Conservation (phyloP, 2,888 invertebrate genomes). For the Crepidodera aurea region DNA sequence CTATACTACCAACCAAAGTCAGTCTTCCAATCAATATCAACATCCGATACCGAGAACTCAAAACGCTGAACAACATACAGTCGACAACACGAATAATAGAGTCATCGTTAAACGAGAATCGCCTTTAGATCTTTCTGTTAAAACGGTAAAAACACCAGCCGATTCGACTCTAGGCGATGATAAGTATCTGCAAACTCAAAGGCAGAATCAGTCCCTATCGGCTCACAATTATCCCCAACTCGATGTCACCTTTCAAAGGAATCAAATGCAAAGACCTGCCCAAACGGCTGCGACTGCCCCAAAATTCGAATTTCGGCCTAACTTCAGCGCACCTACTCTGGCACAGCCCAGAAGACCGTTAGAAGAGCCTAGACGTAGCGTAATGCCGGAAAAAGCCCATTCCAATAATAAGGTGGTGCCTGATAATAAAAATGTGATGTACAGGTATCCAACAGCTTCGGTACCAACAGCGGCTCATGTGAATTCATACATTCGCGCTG, state of each 20-base stretch:
- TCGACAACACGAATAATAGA: slow-evolving; percentile 35
- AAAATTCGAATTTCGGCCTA: slow-evolving; percentile 81
- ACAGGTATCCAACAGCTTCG: slow-evolving; percentile 42
- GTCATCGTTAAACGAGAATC: slow-evolving; percentile 71
- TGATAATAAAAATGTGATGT: slow-evolving; percentile 53
- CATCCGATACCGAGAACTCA: slow-evolving; percentile 41
- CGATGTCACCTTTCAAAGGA: slow-evolving; percentile 53
- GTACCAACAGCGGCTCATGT: slow-evolving; percentile 47
- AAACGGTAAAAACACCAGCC: slow-evolving; percentile 87
- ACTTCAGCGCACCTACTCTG: slow-evolving; percentile 67
- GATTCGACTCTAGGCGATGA: slow-evolving; percentile 83
- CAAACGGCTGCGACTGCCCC: slow-evolving; percentile 66
- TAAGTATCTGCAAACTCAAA: slow-evolving; percentile 47
- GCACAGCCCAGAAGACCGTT: slow-evolving; percentile 28
- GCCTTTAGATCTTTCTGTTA: slow-evolving; percentile 87
- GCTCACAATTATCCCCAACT: slow-evolving; percentile 50
- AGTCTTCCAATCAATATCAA: slow-evolving; percentile 58
- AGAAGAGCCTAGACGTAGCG: slow-evolving; percentile 27
- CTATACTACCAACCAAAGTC: slow-evolving; percentile 54
- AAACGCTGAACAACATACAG: slow-evolving; percentile 23
- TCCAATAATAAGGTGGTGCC: slow-evolving; percentile 51
- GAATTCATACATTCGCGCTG: slow-evolving; percentile 48
- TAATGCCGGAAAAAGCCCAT: slow-evolving; percentile 36
- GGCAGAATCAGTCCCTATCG: slow-evolving; percentile 55
- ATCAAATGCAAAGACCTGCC: slow-evolving; percentile 48